Base-by-base conservation (phyloP, 2,888 invertebrate species). In the Seira musarum region DNA sequence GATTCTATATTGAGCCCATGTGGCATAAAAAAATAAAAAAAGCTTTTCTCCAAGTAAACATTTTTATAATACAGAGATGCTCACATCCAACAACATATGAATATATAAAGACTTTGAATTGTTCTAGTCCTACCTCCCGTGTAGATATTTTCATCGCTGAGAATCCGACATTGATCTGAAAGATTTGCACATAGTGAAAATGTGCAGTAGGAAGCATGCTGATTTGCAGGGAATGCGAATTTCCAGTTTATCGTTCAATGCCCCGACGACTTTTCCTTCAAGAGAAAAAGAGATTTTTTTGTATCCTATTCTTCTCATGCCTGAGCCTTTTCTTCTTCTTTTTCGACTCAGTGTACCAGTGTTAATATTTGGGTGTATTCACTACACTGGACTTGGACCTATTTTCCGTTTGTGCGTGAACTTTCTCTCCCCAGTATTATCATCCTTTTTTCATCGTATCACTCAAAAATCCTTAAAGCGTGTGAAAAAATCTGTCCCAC, bases 121-220 rank as follows among this genome's bases (percentile, higher is more conserved):
- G 49, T 49, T 49, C 15, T 49, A 49, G 49, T 49, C 13, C 17
- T 49, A n/a, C 17, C 49, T 49, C 49, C 49, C 2, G 17, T 49
- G 49, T n/a, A 49, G 49, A 8, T n/a, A 49, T n/a, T 13, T 49
- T n/a, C 49, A 49, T n/a, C 49, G 49, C 49, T 49, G 15, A 3
- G 49, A 49, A 82, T 84, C 81, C 78, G 82, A 85, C 85, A 85
- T 86, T 85, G 84, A 86, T 86, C 84, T 83, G 73, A n/a, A 76
- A 83, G 83, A 86, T 83, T 84, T 84, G 81, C 85, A 85, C 86
- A 84, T 83, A 82, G 78, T 83, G 82, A 82, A 82, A 78, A 80
- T 81, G 80, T 61, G 69, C 79, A 82, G 77, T 81, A 49, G 49
- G 15, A 49, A 49, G 15, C 15, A 49, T 49, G 49, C 17, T n/a